These are phyloP conservation scores for Aporrectodea caliginosa DNA, from an alignment of 1,140 invertebrate species.

Conservation along the genomic window DNA sequence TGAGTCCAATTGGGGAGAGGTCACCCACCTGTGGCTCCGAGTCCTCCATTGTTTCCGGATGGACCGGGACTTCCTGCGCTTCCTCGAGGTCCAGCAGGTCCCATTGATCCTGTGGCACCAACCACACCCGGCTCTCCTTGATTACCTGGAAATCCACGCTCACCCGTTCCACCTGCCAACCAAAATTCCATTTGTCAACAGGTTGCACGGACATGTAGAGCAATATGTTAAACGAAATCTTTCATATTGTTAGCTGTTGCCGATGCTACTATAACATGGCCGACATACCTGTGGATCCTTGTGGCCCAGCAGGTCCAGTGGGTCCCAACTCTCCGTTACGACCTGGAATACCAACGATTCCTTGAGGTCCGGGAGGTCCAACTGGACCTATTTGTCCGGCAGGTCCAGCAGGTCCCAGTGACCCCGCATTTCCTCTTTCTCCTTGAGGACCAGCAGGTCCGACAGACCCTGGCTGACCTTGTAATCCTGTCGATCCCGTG, in stretches of 20 bases:
- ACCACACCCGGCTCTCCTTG: neutral
- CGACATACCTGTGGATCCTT: neutral
- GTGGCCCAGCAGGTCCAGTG: neutral
- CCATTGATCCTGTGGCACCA: neutral
- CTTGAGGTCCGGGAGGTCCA: neutral
- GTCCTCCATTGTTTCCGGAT: constrained; percentile 7
- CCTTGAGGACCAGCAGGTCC: constrained; percentile 12
- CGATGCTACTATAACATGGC: neutral
- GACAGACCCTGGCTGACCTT: neutral
- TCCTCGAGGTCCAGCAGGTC: neutral
- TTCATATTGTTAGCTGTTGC: neutral
- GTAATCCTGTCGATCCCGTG: neutral
- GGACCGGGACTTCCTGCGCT: constrained; percentile 27
- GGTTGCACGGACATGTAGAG: too few relatives aligned
- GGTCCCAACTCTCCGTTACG: constrained; percentile 19
- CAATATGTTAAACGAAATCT: neutral
- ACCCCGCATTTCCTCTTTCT: neutral
- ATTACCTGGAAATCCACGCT: constrained; percentile 24
- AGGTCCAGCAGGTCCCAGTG: neutral
- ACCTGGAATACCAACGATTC: constrained; percentile 2
- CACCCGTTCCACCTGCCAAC: constrained; percentile 25
- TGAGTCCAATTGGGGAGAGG: too few relatives aligned
- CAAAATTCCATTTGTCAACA: constrained; percentile 32
- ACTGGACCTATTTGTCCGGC: neutral
- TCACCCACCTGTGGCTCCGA: constrained; percentile 4